Base-by-base conservation (phyloP, 2,888 invertebrate species). In the Cheilosia impressa region DNA sequence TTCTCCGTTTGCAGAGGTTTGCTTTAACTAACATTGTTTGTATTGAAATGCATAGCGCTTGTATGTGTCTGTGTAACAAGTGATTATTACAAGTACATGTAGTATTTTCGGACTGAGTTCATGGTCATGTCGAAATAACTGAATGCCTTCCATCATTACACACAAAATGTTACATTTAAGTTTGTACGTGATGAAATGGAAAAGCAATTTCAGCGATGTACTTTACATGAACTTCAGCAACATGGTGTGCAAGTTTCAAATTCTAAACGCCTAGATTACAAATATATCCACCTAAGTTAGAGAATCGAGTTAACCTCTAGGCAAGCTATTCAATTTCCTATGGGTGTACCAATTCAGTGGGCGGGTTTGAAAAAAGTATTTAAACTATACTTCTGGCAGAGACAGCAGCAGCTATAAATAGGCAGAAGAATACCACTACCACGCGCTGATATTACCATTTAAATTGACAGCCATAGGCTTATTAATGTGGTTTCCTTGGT, bases 151-250 rank as follows among this genome's bases (percentile, higher is more conserved):
- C 38, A 38, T 13, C 9, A 53, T 27, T 47, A 41, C 31, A 7
- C 38, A 22, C 38, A 63, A 55, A 41, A 71, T 63, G 47, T 62
- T 69, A 19, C 58, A 55, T 53, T 45, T 15, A 47, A 63, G 71
- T 63, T 71, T 63, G 7, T 13, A 38, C 43, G n/a, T 15, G 47
- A 27, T 27, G 6, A 41, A 71, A 71, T 47, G 50, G n/a, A 10
- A 71, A 78, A 50, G 47, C n/a, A 63, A 58, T 57, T 71, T 71
- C 3, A 69, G 31, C 6, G 27, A 31, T 9, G 9, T 31, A 19
- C 58, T 27, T 63, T 47, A 45, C 45, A 55, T 45, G 62, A 62
- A 69, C 38, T 27, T 68, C 17, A 27, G 9, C 7, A 17, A 6
- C 9, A 9, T 45, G n/a, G 5, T 17, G 10, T 34, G 34, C 34